phyloP scores from a whole-genome alignment of 2,797 vertebrate genomes.

The Rallus crepitans region DNA sequence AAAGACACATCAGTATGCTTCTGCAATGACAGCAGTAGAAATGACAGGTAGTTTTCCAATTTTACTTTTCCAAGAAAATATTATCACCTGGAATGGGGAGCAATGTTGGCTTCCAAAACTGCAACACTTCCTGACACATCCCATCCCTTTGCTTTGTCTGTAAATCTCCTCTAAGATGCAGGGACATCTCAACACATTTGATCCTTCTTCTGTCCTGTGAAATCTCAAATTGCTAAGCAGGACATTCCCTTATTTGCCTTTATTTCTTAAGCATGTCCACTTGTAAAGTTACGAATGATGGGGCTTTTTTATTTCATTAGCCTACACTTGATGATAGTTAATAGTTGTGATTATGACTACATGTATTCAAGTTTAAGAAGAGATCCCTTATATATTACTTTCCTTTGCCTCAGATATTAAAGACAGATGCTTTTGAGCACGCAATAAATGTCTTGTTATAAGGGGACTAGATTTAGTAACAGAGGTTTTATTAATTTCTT shows the following conservation, averaged over 20 bases:
- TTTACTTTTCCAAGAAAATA: neutral
- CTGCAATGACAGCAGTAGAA: neutral
- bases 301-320: neutral
- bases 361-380: neutral
- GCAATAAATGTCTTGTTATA: neutral
- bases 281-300: neutral
- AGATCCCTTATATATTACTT: neutral
- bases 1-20: neutral
- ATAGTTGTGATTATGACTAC: neutral
- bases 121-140: neutral
- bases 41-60: neutral
- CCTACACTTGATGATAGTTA: neutral
- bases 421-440: neutral
- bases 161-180: neutral
- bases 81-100: neutral
- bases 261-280: neutral
- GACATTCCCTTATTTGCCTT: neutral
- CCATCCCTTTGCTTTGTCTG: neutral
- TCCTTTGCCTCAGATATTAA: neutral
- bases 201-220: neutral
- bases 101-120: neutral
- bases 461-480: neutral
- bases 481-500: neutral
- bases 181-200: fast-evolving
- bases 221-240: neutral